Conservation (phyloP, 1,140 invertebrate species). For the Bursaphelenchus mucronatus region DNA sequence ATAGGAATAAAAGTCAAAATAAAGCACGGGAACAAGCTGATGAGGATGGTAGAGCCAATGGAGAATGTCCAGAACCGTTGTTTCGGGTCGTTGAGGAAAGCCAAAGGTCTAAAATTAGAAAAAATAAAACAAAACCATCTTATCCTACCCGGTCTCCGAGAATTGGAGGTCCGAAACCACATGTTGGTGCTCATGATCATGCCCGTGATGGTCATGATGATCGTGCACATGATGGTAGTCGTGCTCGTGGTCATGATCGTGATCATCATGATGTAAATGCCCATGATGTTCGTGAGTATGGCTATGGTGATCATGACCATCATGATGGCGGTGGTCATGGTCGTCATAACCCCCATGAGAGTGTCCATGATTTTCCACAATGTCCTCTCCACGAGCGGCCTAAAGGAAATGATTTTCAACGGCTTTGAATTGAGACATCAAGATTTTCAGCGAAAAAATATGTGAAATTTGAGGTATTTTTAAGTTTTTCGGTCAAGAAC, state of each 20-base stretch:
- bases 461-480: neutral
- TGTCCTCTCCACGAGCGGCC: slow-evolving; percentile 23
- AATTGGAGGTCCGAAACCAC: too few relatives aligned
- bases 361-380: slow-evolving; percentile 24
- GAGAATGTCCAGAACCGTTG: slow-evolving; percentile 44
- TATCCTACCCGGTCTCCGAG: too few relatives aligned
- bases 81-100: slow-evolving; percentile 45
- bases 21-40: slow-evolving; percentile 71
- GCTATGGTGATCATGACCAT: slow-evolving; percentile 5
- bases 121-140: neutral
- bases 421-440: neutral
- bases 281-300: slow-evolving; percentile 17
- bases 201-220: slow-evolving; percentile 20
- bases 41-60: slow-evolving; percentile 43
- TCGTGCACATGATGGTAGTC: slow-evolving; percentile 9
- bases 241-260: slow-evolving; percentile 12
- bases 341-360: slow-evolving; percentile 26
- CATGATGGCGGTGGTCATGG: slow-evolving; percentile 33
- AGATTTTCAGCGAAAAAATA: neutral
- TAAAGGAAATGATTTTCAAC: slow-evolving; percentile 19
- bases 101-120: slow-evolving; percentile 34
- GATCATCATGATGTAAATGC: slow-evolving; percentile 26
- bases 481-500: neutral
- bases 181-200: slow-evolving; percentile 13
- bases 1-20: slow-evolving; percentile 88